Evolutionary conservation across 2,113 vertebrate species (phyloP), one percentile per base, ranked within the genome.

Genomic region (Orthonyx spaldingii): DNA sequence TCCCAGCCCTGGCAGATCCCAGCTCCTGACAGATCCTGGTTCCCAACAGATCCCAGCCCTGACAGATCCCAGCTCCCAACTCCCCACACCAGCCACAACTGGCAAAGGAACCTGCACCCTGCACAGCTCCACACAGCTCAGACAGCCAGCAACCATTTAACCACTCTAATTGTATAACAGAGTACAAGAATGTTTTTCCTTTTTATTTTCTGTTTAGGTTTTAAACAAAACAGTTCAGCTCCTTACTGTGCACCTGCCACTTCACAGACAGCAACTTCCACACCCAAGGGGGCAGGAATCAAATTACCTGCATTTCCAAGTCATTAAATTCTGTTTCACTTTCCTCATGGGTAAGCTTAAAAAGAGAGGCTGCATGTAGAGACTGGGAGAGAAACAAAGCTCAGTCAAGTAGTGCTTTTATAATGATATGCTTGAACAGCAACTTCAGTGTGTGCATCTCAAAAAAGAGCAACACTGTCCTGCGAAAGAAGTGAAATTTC

Each of bases 61-160:
- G 14, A 14, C 14, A 14, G 41, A 42, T 42, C 41, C 41, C 41
- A 42, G 41, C 41, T 42, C 41, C 41, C 41, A 88, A 90, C 84
- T 37, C 61, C 65, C 87, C 39, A 18, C 60, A 49, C 8, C 63
- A 47, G 20, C 49, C 59, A 19, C 18, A 7, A 32, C 69, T 61
- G 50, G 50, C 37, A 89, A 59, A 94, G 85, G 76, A 92, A 89
- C 55, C 83, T 39, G 27, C 53, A n/a, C 50, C 75, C 44, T 20
- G 64, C 60, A 81, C 74, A 91, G 91, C 91, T 95, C 96, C 96
- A 89, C 86, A 83, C 69, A 80, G 86, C 27, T 84, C 89, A 94
- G 97, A 33, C 49, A 92, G 49, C 80, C 77, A 95, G 96, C 53
- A 78, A 91, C 41, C 91, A 42, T 57, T 95, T 87, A 80, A 91